These are phyloP conservation scores for Eubucco bourcierii DNA, from an alignment of 2,113 vertebrate species.

Conservation along the genomic window DNA sequence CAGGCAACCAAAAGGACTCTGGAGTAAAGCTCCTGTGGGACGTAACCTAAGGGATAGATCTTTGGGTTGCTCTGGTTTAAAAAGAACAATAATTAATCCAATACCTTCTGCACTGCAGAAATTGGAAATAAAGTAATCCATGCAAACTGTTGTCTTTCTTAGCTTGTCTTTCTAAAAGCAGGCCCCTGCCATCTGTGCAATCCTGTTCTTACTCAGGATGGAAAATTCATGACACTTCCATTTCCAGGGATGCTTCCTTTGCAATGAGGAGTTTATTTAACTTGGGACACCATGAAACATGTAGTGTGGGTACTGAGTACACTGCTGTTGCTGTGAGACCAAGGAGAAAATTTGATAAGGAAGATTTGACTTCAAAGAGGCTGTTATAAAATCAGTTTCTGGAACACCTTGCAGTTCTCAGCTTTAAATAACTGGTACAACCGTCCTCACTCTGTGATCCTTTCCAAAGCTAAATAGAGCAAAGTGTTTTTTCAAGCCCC, in stretches of 20 bases:
- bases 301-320: not conserved
- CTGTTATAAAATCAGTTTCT: not conserved
- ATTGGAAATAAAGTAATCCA: not conserved
- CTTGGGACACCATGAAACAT: not conserved
- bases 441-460: not conserved
- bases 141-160: not conserved
- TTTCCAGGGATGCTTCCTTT: not conserved
- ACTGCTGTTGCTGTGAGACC: not conserved
- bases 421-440: conserved; percentile 31
- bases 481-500: not conserved
- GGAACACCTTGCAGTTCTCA: not conserved
- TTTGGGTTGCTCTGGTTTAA: not conserved
- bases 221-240: not conserved
- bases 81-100: not conserved
- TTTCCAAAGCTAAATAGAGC: not conserved
- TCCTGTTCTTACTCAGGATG: not conserved
- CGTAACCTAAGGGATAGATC: fast-evolving
- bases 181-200: not conserved
- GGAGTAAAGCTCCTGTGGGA: not conserved
- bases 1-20: not conserved
- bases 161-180: not conserved
- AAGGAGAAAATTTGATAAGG: not conserved
- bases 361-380: not conserved
- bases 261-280: not conserved
- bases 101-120: conserved; percentile 5